Conservation (phyloP, 2,888 invertebrate species). For the Gastrophysa polygoni region DNA sequence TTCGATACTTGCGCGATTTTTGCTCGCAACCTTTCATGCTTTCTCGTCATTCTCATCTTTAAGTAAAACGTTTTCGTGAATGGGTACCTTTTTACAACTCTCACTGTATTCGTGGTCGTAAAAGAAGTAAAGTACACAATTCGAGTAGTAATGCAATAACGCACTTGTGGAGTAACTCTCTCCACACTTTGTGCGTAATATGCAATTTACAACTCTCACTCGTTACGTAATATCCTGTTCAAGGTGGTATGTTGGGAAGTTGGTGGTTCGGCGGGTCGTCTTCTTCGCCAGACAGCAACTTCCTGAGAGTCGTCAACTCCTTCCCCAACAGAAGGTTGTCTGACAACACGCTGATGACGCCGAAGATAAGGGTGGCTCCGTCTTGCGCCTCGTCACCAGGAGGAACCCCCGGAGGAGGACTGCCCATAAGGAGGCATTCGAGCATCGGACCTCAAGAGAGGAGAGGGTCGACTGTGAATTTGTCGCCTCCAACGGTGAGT, state of each 20-base stretch:
- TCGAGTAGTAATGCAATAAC: too few relatives aligned
- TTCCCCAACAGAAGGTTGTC: constrained; percentile 88
- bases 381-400: constrained; percentile 87
- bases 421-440: constrained; percentile 87
- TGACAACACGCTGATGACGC: constrained; percentile 90
- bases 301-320: constrained; percentile 79
- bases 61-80: too few relatives aligned
- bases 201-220: too few relatives aligned
- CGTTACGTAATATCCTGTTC: constrained; percentile 17
- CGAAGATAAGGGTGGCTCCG: constrained; percentile 86
- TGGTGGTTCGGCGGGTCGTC: constrained; percentile 88
- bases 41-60: too few relatives aligned
- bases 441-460: constrained; percentile 91
- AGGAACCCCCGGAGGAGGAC: constrained; percentile 72
- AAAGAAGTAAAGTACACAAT: too few relatives aligned
- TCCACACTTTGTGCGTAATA: too few relatives aligned
- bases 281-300: constrained; percentile 84
- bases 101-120: too few relatives aligned
- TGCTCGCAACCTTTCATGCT: too few relatives aligned
- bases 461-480: constrained; percentile 80
- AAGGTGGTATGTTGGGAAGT: constrained; percentile 69
- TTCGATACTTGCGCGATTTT: too few relatives aligned
- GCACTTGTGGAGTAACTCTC: too few relatives aligned
- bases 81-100: too few relatives aligned
- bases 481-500: constrained; percentile 88